These are phyloP conservation scores for Villa cingulata DNA, from an alignment of 2,888 invertebrate species.

Conservation along the genomic window DNA sequence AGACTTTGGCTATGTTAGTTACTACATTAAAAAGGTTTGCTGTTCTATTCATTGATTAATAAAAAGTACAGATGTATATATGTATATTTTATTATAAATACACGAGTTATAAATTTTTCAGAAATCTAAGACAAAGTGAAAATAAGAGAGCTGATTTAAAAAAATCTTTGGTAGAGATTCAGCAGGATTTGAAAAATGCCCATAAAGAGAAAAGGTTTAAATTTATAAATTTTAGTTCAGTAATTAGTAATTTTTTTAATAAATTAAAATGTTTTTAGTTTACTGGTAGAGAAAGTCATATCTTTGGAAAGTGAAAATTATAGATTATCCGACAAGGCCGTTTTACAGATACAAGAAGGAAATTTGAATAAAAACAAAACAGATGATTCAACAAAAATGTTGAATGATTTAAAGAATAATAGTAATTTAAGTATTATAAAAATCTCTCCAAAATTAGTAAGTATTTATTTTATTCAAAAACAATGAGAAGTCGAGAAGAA, in stretches of 20 bases:
- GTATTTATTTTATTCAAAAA: too few species aligned
- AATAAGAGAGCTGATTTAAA: constrained; percentile 34
- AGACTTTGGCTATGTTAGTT: constrained; percentile 47
- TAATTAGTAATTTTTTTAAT: too few species aligned
- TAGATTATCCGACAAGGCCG: neutral
- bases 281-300: constrained; percentile 24
- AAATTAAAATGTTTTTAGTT: too few species aligned
- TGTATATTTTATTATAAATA: neutral
- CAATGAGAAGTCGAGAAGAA: constrained; percentile 21
- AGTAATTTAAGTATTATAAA: too few species aligned
- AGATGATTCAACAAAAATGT: too few species aligned
- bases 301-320: constrained; percentile 33
- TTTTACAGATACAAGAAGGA: neutral
- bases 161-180: constrained; percentile 30
- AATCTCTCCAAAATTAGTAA: too few species aligned
- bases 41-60: neutral
- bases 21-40: constrained; percentile 49
- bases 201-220: constrained; percentile 26
- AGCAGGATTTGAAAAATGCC: constrained; percentile 32
- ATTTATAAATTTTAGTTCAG: too few species aligned
- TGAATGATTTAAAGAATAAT: too few species aligned
- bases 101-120: too few species aligned
- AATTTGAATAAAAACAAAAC: constrained; percentile 19
- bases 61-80: neutral
- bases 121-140: constrained; percentile 37